These are phyloP conservation scores for Vulpes ferrilata DNA, from an alignment of 2,113 vertebrate genomes.

Conservation along the genomic window DNA sequence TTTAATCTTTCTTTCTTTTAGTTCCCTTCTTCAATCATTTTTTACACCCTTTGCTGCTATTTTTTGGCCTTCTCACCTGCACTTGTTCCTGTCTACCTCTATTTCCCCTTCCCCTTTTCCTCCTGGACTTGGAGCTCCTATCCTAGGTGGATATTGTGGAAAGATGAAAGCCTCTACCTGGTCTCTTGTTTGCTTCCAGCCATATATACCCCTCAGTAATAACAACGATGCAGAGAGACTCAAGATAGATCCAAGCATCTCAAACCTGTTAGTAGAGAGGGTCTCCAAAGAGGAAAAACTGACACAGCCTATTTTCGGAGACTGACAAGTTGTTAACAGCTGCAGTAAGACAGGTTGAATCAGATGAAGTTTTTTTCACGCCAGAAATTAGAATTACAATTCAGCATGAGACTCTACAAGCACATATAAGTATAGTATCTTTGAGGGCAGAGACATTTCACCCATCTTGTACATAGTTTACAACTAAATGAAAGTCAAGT, in stretches of 20 bases:
- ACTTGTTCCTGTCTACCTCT: background rate
- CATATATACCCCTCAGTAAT: background rate
- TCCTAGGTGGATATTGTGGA: background rate
- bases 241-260: background rate
- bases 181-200: background rate
- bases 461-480: background rate
- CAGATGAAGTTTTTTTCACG: background rate
- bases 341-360: background rate
- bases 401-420: background rate
- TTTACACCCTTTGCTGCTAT: background rate
- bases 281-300: background rate
- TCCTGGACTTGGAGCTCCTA: background rate
- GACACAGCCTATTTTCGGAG: background rate
- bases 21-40: background rate
- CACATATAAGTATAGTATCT: background rate
- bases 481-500: constrained; percentile 12
- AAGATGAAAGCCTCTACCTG: background rate
- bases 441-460: background rate
- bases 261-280: background rate
- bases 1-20: background rate
- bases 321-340: background rate
- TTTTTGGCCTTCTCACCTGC: background rate
- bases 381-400: background rate
- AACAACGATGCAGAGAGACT: background rate
- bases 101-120: background rate